Percentiles rank a stretch among this genome's conserved stretches.
These are phyloP conservation scores for Drosophila anomalata DNA, from an alignment of 2,888 invertebrate genomes.

Conservation along the genomic window DNA sequence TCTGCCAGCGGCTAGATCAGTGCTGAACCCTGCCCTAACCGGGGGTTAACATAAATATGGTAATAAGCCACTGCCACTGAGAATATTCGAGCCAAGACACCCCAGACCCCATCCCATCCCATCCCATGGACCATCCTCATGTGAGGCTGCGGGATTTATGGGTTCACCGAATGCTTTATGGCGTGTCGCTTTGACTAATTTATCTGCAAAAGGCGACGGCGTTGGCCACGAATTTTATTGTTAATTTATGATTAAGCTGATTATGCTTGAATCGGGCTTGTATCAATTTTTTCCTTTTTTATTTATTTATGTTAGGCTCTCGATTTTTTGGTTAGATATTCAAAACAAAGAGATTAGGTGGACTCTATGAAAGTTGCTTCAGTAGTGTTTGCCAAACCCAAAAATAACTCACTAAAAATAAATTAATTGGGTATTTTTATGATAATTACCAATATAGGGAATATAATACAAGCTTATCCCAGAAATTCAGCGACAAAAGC, in stretches of 20 bases:
- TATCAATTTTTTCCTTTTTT: constrained; percentile 2
- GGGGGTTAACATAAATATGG: constrained; percentile 80
- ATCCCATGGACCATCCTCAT: constrained; percentile 33
- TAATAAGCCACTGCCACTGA: constrained; percentile 70
- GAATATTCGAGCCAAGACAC: constrained; percentile 54
- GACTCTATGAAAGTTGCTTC: constrained; percentile 3
- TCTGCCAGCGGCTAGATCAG: constrained; percentile 71
- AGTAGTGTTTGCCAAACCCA: constrained; percentile 12
- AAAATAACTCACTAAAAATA: constrained; percentile 17
- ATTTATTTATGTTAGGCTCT: not conserved
- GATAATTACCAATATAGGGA: not conserved
- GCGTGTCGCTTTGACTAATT: constrained; percentile 83
- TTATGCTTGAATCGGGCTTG: constrained; percentile 52
- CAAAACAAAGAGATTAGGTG: constrained; percentile 9
- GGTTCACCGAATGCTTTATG: constrained; percentile 83
- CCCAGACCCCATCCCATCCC: constrained; percentile 12
- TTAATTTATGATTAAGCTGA: constrained; percentile 76
- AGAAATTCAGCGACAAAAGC: not conserved
- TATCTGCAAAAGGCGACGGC: constrained; percentile 71
- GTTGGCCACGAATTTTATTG: constrained; percentile 65
- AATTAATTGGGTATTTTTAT: not conserved
- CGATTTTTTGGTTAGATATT: constrained; percentile 3
- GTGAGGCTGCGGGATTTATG: constrained; percentile 79
- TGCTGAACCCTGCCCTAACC: constrained; percentile 61
- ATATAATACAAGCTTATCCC: not conserved